These are phyloP conservation scores for Anoplopoma fimbria DNA, from an alignment of 2,113 vertebrate species.

Conservation along the genomic window DNA sequence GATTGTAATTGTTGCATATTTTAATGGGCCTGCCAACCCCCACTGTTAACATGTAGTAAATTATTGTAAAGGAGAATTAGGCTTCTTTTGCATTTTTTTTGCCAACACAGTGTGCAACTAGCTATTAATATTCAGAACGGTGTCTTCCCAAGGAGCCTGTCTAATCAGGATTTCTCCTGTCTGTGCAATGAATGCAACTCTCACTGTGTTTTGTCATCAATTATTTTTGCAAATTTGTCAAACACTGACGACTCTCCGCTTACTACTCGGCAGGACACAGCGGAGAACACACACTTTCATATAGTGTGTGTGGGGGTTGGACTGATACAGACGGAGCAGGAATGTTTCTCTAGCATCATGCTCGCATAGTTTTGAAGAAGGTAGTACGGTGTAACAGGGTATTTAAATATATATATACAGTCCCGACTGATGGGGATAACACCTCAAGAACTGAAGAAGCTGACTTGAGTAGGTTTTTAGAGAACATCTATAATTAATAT, in stretches of 20 bases:
- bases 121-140: too few relatives aligned
- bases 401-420: too few relatives aligned
- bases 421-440: too few relatives aligned
- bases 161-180: neutral
- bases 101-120: neutral
- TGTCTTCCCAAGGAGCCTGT: too few relatives aligned
- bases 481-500: too few relatives aligned
- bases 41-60: neutral
- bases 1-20: neutral
- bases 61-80: neutral
- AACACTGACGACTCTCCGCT: neutral
- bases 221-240: neutral
- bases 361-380: neutral
- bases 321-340: neutral
- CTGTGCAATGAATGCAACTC: neutral
- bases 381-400: too few relatives aligned
- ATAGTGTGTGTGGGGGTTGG: neutral
- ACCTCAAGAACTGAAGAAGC: too few relatives aligned
- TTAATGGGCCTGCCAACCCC: neutral
- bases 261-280: neutral
- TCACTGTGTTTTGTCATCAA: neutral
- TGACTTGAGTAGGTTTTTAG: too few relatives aligned
- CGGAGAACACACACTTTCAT: neutral
- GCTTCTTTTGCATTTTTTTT: too few relatives aligned
- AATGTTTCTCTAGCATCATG: neutral